Conservation (phyloP, 2,113 vertebrate species). For the Ifrita kowaldi region DNA sequence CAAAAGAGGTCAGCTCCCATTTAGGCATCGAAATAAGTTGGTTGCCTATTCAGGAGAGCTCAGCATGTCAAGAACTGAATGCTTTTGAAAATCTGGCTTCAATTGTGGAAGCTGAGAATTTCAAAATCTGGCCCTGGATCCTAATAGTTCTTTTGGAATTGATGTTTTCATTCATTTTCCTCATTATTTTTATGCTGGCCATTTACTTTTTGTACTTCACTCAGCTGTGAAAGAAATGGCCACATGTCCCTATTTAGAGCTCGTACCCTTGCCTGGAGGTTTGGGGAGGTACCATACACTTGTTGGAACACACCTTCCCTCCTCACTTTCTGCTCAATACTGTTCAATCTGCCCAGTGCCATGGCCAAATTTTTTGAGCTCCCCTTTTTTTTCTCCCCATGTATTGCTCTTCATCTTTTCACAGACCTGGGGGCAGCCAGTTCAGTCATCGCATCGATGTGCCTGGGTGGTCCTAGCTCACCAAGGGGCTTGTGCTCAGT, state of each 20-base stretch:
- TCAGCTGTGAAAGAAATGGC: constrained; percentile 56
- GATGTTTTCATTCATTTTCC: constrained; percentile 56
- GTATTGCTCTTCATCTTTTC: background rate
- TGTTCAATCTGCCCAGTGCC: background rate
- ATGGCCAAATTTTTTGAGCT: background rate
- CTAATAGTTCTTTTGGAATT: constrained; percentile 49
- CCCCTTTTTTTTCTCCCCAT: background rate
- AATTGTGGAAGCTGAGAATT: constrained; percentile 61
- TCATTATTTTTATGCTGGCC: constrained; percentile 56
- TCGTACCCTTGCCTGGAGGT: background rate
- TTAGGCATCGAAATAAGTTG: constrained; percentile 55
- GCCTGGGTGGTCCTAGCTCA: constrained; percentile 22
- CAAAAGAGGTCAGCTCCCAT: constrained; percentile 57
- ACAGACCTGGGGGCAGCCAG: background rate
- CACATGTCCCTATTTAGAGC: constrained; percentile 52
- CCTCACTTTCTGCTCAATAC: background rate
- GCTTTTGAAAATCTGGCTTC: constrained; percentile 62
- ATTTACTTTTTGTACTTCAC: constrained; percentile 57
- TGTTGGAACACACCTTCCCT: constrained; percentile 38
- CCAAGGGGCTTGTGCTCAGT: background rate
- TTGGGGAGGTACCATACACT: constrained; percentile 34
- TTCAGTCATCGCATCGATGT: background rate
- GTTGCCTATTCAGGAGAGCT: constrained; percentile 57
- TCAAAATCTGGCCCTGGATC: constrained; percentile 52
- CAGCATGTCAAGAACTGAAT: constrained; percentile 56